Base-by-base conservation (phyloP, 2,113 vertebrate species). In the Nannobrachium achirus region DNA sequence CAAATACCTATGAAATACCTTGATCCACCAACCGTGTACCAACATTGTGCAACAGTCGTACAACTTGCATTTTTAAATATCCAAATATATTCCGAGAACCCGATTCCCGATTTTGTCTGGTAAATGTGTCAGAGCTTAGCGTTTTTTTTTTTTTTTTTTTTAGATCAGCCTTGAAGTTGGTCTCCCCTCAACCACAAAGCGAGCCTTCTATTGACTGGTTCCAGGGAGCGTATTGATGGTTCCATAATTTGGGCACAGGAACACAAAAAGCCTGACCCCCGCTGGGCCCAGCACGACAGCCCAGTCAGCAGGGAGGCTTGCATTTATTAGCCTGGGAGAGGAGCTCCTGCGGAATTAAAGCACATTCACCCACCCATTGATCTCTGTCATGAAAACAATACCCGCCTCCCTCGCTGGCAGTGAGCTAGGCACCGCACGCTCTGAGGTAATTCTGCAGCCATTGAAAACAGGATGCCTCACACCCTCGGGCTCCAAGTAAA, bases 321-420 rank as follows among this genome's bases (percentile, higher is more conserved):
- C 89, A 93, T 94, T 92, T 92, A 92, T 93, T 93, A 93, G 90
- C 91, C 91, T 92, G 90, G 91, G 91, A 93, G 91, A 91, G 83
- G 82, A 91, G 89, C 88, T 89, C 90, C 91, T 78, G 88, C 88
- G 88, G 90, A 91, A 92, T 92, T 92, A 90, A 90, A 91, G 89
- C 90, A 89, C 89, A 91, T 92, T 92, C 90, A 91, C 83, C 85
- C 89, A 87, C 81, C 89, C 89, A 92, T 91, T 93, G 91, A 93
- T 93, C 93, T 93, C 89, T 91, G 89, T 93, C 91, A 91, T 86
- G 85, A 89, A 91, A 91, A 93, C 89, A 93, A 92, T 92, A 83
- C 87, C 75, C 51, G 84, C 86, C 88, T 89, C 85, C 76, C 85
- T 87, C 83, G 72, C 84, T 88, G 85, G 83, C 87, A 88, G 88